A percentile compares a stretch with the other conserved stretches of the same genome.
Evolutionary conservation across 2,888 invertebrate species (phyloP).

Genomic region (Agrochola lota): DNA sequence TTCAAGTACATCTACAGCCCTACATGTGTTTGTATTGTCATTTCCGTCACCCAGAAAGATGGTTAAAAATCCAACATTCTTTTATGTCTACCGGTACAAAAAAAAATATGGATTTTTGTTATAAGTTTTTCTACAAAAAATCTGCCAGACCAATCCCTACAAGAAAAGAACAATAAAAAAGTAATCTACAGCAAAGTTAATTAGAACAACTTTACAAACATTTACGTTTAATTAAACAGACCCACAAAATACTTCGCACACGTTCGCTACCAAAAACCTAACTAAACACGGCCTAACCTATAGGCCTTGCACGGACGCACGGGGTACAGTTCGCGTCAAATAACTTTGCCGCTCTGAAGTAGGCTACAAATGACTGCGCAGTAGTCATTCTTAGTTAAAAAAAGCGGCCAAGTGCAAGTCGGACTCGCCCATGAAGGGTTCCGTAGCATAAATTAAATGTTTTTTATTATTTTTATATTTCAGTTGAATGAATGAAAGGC

Average conservation of each 20-base stretch:
- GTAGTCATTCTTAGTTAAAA: too few relatives aligned
- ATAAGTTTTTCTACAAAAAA: neutral
- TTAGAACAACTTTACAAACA: slow-evolving; percentile 9
- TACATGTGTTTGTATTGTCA: too few relatives aligned
- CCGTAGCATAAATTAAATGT: too few relatives aligned
- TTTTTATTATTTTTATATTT: too few relatives aligned
- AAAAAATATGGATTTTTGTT: neutral
- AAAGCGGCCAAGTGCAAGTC: too few relatives aligned
- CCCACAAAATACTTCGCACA: slow-evolving; percentile 16
- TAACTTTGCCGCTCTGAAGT: too few relatives aligned
- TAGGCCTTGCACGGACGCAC: neutral
- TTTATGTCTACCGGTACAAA: neutral
- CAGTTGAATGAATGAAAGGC: too few relatives aligned
- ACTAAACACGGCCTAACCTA: neutral
- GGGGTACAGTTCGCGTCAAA: too few relatives aligned
- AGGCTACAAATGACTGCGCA: too few relatives aligned
- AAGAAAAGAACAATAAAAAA: neutral
- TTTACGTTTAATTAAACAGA: slow-evolving; percentile 19
- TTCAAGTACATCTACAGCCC: too few relatives aligned
- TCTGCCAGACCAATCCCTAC: neutral
- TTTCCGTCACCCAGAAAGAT: neutral
- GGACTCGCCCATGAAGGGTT: too few relatives aligned
- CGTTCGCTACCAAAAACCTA: neutral
- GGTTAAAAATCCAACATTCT: neutral
- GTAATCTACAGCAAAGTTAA: slow-evolving; percentile 4